phyloP scores from a whole-genome alignment of 1,140 invertebrate species.

The Lepidotrigona ventralis region DNA sequence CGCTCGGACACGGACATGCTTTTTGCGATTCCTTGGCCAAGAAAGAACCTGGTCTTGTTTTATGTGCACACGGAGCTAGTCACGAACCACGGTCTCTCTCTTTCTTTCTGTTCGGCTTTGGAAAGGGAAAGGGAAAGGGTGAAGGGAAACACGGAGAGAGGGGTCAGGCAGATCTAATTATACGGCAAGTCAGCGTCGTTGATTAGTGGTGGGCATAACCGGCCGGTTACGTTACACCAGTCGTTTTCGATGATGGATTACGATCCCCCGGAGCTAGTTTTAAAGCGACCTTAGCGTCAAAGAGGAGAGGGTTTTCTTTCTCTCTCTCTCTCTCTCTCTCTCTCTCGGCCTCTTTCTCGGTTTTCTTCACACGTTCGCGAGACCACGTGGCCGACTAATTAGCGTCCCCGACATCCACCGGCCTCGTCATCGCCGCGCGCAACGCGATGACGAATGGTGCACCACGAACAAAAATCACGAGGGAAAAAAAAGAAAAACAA shows the following conservation, averaged over 20 bases:
- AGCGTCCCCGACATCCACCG: slow-evolving; percentile 41
- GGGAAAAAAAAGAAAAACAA: neutral
- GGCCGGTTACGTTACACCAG: slow-evolving; percentile 65
- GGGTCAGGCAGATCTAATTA: slow-evolving; percentile 65
- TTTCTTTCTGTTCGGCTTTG: neutral
- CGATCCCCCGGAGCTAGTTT: slow-evolving; percentile 70
- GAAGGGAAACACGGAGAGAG: slow-evolving; percentile 4
- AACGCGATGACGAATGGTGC: slow-evolving; percentile 49
- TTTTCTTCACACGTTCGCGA: slow-evolving; percentile 33
- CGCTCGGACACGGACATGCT: slow-evolving; percentile 24
- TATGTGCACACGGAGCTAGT: slow-evolving; percentile 3
- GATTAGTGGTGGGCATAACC: slow-evolving; percentile 70
- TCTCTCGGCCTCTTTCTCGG: slow-evolving; percentile 11
- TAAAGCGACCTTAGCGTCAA: slow-evolving; percentile 61
- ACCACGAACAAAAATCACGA: too few relatives aligned
- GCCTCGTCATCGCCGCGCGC: slow-evolving; percentile 48
- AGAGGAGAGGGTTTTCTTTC: neutral
- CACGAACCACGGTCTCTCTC: slow-evolving; percentile 6
- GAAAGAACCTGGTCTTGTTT: slow-evolving; percentile 36
- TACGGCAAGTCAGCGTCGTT: slow-evolving; percentile 68
- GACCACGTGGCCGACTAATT: slow-evolving; percentile 61
- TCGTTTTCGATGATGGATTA: slow-evolving; percentile 76
- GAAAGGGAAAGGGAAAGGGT: slow-evolving; percentile 30
- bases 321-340: neutral
- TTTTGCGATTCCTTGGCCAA: slow-evolving; percentile 41